phyloP scores from a whole-genome alignment of 2,888 invertebrate genomes.

The Conomelus anceps region DNA sequence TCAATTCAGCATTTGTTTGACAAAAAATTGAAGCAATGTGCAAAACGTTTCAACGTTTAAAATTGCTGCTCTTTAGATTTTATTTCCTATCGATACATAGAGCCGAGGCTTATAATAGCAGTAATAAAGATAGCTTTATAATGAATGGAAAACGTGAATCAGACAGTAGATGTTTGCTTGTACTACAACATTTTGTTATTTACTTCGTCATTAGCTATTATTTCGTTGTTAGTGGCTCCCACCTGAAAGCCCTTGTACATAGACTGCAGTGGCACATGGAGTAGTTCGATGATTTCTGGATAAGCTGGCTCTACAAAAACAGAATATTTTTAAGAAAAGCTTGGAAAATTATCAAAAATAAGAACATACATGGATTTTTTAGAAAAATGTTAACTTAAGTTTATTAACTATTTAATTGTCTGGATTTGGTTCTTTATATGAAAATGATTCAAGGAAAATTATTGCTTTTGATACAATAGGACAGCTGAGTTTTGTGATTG shows the following conservation, averaged over 20 bases:
- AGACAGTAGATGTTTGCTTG: not conserved
- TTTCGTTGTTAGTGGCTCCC: not conserved
- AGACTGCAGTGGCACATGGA: constrained; percentile 81
- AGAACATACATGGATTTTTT: not conserved
- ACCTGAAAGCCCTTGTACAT: constrained; percentile 51
- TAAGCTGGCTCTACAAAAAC: constrained; percentile 70
- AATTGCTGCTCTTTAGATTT: no score
- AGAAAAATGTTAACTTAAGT: no score
- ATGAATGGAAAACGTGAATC: not conserved
- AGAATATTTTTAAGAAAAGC: constrained; percentile 16
- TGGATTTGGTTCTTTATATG: no score
- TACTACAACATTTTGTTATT: not conserved
- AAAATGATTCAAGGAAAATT: no score
- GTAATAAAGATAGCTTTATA: not conserved
- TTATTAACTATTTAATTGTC: no score
- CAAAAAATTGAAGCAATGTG: no score
- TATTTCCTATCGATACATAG: not conserved
- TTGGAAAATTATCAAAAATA: not conserved
- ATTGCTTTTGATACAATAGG: no score
- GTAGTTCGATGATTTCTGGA: constrained; percentile 73
- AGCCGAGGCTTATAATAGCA: not conserved
- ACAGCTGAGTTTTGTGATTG: no score
- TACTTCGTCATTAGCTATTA: not conserved
- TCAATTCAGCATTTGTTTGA: no score
- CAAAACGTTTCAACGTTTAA: no score